Evolutionary conservation across 2,113 vertebrate genomes (phyloP).

Genomic region (Podiceps cristatus): DNA sequence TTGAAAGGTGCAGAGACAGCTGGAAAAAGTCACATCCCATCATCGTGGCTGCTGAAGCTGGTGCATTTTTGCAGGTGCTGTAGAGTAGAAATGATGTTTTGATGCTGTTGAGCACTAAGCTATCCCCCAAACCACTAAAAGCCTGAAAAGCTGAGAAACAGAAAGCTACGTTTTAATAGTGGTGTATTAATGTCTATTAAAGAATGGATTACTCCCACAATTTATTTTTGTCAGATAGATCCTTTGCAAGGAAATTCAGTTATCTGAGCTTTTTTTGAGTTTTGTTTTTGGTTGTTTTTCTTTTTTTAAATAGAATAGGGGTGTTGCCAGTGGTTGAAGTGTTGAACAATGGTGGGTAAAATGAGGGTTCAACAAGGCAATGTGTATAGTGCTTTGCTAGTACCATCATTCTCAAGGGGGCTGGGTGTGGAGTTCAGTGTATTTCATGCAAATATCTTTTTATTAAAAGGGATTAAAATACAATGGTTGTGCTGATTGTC

Average conservation of each 20-base stretch:
- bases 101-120: background rate
- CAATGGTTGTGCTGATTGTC: background rate
- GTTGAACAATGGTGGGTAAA: background rate
- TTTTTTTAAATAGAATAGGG: background rate
- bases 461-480: background rate
- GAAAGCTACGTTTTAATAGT: background rate
- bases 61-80: background rate
- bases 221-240: background rate
- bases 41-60: background rate
- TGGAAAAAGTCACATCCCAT: background rate
- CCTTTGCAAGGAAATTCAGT: background rate
- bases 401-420: background rate
- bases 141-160: background rate
- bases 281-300: background rate
- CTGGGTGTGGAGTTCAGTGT: background rate
- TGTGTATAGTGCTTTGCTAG: background rate
- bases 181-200: background rate
- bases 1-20: background rate
- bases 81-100: background rate
- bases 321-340: background rate
- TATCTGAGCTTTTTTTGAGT: background rate
- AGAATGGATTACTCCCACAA: background rate
- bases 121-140: background rate
- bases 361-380: background rate
- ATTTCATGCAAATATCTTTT: background rate